Percentiles rank a stretch among this genome's conserved stretches.
These are phyloP conservation scores for Dione juno DNA, from an alignment of 2,888 invertebrate species.

Conservation along the genomic window DNA sequence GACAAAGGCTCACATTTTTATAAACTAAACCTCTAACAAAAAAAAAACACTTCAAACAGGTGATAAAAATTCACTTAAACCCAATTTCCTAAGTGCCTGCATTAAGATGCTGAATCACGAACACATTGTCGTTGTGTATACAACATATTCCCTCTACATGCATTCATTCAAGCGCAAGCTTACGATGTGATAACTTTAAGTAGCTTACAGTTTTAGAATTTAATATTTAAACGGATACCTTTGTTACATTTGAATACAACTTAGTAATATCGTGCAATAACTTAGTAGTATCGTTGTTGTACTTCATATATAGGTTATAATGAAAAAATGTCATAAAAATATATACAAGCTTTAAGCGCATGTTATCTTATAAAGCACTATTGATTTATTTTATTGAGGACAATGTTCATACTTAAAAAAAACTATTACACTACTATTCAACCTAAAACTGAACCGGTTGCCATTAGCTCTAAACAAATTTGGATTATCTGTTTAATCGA, in stretches of 20 bases:
- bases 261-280: neutral
- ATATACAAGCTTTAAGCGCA: too few species aligned
- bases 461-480: slow-evolving; percentile 17
- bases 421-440: too few species aligned
- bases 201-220: slow-evolving; percentile 4
- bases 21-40: neutral
- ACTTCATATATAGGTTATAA: too few species aligned
- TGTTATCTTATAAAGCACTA: too few species aligned
- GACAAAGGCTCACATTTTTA: neutral
- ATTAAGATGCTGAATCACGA: slow-evolving; percentile 33
- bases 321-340: neutral
- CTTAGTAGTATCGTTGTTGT: neutral
- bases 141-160: slow-evolving; percentile 7
- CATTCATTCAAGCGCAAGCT: slow-evolving; percentile 18
- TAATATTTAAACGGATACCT: neutral
- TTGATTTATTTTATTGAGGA: too few species aligned
- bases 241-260: slow-evolving; percentile 9
- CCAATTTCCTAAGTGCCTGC: slow-evolving; percentile 11
- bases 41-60: neutral
- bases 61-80: slow-evolving; percentile 28
- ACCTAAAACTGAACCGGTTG: neutral
- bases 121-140: slow-evolving; percentile 17
- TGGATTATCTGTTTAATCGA: slow-evolving; percentile 27
- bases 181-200: neutral
- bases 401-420: too few species aligned